A percentile compares a stretch with the other conserved stretches of the same genome.
These are phyloP conservation scores for Bombus waltoni DNA, from an alignment of 1,140 invertebrate species.

Conservation along the genomic window DNA sequence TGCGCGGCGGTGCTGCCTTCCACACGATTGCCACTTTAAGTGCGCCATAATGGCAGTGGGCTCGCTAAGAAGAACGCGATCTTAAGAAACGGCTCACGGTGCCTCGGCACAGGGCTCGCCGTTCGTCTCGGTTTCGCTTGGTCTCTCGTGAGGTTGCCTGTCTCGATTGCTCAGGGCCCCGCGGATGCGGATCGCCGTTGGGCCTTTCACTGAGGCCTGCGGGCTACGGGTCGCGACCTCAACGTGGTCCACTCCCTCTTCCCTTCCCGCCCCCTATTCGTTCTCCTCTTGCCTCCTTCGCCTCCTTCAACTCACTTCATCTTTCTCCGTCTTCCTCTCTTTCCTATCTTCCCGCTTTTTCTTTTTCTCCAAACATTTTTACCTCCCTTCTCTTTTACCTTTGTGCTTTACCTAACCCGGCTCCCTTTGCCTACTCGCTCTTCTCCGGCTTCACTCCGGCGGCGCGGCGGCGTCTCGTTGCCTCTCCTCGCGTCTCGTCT, in stretches of 20 bases:
- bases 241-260: slow-evolving; percentile 72
- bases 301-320: slow-evolving; percentile 15
- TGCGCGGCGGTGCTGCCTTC: slow-evolving; percentile 72
- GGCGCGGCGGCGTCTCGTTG: slow-evolving; percentile 3
- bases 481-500: slow-evolving; percentile 58
- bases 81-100: slow-evolving; percentile 74
- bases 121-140: slow-evolving; percentile 57
- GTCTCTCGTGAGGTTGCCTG: slow-evolving; percentile 43
- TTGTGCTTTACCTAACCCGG: slow-evolving; percentile 66
- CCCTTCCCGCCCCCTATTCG: slow-evolving; percentile 64
- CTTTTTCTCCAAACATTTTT: slow-evolving; percentile 55
- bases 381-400: slow-evolving; percentile 52
- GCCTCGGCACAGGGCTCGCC: slow-evolving; percentile 64
- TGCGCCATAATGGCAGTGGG: slow-evolving; percentile 76
- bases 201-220: slow-evolving; percentile 76
- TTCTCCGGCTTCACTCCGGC: slow-evolving; percentile 27
- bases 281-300: slow-evolving; percentile 62
- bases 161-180: slow-evolving; percentile 63
- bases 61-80: slow-evolving; percentile 75
- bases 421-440: slow-evolving; percentile 57
- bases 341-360: slow-evolving; percentile 39
- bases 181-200: slow-evolving; percentile 78
- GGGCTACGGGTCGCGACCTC: slow-evolving; percentile 78
- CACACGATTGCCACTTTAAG: slow-evolving; percentile 78
- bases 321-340: slow-evolving; percentile 38